Base-by-base conservation (phyloP, 1,140 invertebrate genomes). In the Sitophilus oryzae region DNA sequence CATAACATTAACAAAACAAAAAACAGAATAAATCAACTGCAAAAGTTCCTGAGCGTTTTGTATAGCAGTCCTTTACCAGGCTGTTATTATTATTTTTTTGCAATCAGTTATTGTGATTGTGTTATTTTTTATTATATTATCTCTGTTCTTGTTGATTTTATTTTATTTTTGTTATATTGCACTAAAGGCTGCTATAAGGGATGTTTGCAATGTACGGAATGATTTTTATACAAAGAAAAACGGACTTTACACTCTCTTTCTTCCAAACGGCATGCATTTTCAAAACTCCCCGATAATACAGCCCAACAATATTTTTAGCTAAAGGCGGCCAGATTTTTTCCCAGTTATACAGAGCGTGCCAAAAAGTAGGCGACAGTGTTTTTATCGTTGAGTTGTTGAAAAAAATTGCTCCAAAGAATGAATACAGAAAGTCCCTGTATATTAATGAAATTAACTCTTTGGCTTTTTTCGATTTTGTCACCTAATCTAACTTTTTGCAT, bases 191-290 rank as follows among this genome's bases (percentile, higher is more conserved):
- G 57, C 46, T 52, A 46, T 58, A 56, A 57, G 44, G 45, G 56
- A 53, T 55, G 59, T 63, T 61, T 58, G 52, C 56, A 56, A 50
- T 45, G 16, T 2, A 16, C 16, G 16, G 37, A 51, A 63, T 63
- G 59, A 59, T 62, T 63, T 63, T 45, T 58, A 51, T 53, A 58
- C 61, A 48, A 57, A 34, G 53, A 42, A 11, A 37, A 41, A 15
- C 22, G 18, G 25, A 5, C 25, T 11, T 11, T 30, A 30, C 25
- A 30, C 25, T 11, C 25, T 30, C 25, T 30, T 30, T 11, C 25
- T 40, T 40, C n/a, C 16, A 40, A n/a, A 18, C 20, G n/a, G 2
- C n/a, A n/a, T n/a, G n/a, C n/a, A n/a, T n/a, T n/a, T n/a, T n/a
- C n/a, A n/a, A n/a, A n/a, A n/a, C n/a, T n/a, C n/a, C n/a, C n/a